phyloP scores from a whole-genome alignment of 2,888 invertebrate genomes.

The Rotaria socialis region DNA sequence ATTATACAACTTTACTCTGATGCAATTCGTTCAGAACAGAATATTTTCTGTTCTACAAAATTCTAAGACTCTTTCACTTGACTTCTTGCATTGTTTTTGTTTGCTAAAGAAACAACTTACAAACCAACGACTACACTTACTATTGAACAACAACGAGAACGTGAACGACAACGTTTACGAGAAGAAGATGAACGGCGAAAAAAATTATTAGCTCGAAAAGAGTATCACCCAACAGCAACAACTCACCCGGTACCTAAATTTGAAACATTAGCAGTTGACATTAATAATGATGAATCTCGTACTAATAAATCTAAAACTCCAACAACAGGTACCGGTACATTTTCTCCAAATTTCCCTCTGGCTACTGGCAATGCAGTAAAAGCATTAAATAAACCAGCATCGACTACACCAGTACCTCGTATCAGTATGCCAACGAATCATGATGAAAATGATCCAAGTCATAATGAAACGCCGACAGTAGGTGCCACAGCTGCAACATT shows the following conservation, averaged over 20 bases:
- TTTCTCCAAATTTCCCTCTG: neutral
- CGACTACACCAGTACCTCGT: neutral
- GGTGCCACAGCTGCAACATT: neutral
- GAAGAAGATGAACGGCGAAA: conserved; percentile 9
- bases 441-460: neutral
- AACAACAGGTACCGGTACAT: neutral
- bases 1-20: too few relatives aligned
- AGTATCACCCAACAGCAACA: neutral
- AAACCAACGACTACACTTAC: neutral
- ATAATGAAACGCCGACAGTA: neutral
- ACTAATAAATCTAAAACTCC: neutral
- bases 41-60: too few relatives aligned
- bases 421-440: neutral
- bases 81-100: neutral
- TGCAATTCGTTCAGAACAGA: too few relatives aligned
- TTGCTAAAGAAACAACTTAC: neutral
- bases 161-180: conserved; percentile 5
- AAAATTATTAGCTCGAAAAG: neutral
- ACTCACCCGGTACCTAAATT: neutral
- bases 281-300: neutral
- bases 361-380: neutral
- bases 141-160: conserved; percentile 4
- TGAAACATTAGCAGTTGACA: neutral
- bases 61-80: too few relatives aligned
- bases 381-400: neutral